These are phyloP conservation scores for Megaleporinus macrocephalus DNA, from an alignment of 2,113 vertebrate species.

Conservation along the genomic window DNA sequence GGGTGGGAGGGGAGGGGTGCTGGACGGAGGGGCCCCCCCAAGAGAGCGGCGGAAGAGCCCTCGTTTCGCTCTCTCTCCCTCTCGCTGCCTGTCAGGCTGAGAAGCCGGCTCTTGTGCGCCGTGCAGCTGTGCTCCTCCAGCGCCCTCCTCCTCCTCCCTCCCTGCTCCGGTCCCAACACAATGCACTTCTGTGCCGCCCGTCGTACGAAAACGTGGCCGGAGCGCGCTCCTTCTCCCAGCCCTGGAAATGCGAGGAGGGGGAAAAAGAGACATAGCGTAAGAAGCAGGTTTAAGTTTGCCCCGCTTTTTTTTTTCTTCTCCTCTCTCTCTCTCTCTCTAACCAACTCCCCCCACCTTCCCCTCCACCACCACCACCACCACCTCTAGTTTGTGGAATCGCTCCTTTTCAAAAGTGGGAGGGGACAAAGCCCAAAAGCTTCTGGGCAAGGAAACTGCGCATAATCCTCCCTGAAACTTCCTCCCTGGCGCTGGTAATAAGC, in stretches of 20 bases:
- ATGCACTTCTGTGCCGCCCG: constrained; percentile 42
- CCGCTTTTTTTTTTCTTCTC: neutral
- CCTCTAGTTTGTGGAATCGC: constrained; percentile 78
- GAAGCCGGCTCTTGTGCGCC: constrained; percentile 76
- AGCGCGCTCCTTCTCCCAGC: neutral
- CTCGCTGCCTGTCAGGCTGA: constrained; percentile 73
- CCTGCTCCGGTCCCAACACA: constrained; percentile 44
- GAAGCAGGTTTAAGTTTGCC: constrained; percentile 74
- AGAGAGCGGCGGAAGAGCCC: constrained; percentile 49
- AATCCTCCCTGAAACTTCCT: constrained; percentile 87
- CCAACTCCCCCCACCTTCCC: neutral
- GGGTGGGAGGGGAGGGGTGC: constrained; percentile 49
- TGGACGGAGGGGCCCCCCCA: constrained; percentile 77
- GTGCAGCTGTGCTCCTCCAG: constrained; percentile 85
- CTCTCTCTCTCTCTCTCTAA: neutral
- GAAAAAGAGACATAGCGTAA: constrained; percentile 48
- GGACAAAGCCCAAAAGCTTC: constrained; percentile 77
- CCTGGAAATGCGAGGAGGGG: neutral
- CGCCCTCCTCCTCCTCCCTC: constrained; percentile 62
- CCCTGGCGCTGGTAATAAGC: constrained; percentile 79
- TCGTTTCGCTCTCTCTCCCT: constrained; percentile 34
- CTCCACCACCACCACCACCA: constrained; percentile 14
- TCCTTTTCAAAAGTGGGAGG: constrained; percentile 83
- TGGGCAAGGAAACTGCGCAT: constrained; percentile 87
- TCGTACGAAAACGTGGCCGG: neutral